phyloP scores from a whole-genome alignment of 1,140 invertebrate genomes.

The Tetramorium parvispinum region DNA sequence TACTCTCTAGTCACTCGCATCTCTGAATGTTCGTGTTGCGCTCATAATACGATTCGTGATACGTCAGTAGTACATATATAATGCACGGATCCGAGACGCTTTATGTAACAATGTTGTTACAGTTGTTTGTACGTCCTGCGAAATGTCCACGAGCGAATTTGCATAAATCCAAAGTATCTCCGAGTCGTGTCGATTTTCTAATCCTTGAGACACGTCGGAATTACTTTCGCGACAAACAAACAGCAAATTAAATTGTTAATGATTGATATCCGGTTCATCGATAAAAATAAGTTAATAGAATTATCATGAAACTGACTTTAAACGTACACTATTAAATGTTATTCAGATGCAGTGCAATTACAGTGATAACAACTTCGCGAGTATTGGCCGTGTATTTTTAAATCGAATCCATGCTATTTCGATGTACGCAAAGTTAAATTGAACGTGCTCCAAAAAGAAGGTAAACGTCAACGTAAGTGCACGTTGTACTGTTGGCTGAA shows the following conservation, averaged over 20 bases:
- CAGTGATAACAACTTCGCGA: constrained; percentile 26
- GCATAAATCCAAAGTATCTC: background rate
- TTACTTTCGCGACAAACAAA: background rate
- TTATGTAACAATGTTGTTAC: constrained; percentile 61
- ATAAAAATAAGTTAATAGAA: background rate
- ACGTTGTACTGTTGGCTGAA: constrained; percentile 70
- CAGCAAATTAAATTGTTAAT: background rate
- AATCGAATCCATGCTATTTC: constrained; percentile 44
- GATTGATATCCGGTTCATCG: background rate
- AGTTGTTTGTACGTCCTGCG: constrained; percentile 20
- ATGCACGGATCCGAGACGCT: constrained; percentile 38
- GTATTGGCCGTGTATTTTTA: constrained; percentile 47
- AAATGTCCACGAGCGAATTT: background rate
- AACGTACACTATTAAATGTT: background rate
- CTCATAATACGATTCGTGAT: constrained; percentile 60
- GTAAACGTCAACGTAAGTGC: constrained; percentile 69
- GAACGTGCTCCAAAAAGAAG: constrained; percentile 70
- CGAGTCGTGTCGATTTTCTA: background rate
- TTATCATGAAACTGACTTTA: background rate
- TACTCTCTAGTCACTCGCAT: constrained; percentile 37
- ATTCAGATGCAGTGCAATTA: background rate
- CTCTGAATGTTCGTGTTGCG: constrained; percentile 8
- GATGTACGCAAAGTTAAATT: constrained; percentile 43
- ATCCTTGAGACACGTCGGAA: background rate
- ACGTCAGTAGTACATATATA: constrained; percentile 54